These are phyloP conservation scores for Oophaga sylvatica DNA, from an alignment of 2,797 vertebrate genomes.

Conservation along the genomic window DNA sequence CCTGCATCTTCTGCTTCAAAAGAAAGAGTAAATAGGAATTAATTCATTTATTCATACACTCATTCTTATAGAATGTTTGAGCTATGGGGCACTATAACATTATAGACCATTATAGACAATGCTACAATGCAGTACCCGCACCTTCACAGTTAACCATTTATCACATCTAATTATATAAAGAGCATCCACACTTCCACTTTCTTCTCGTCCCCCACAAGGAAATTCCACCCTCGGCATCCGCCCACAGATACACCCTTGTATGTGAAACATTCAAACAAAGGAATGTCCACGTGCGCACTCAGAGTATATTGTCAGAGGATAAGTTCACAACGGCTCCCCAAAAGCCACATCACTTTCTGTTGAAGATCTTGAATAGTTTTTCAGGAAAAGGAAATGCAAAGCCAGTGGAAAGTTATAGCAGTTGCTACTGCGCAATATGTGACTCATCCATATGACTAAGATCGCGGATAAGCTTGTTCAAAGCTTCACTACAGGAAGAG, in stretches of 20 bases:
- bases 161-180: background rate
- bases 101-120: no score
- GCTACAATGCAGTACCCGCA: background rate
- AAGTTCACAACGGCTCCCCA: conserved; percentile 35
- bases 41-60: no score
- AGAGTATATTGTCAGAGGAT: conserved; percentile 24
- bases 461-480: background rate
- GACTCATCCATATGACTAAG: conserved; percentile 54
- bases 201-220: conserved; percentile 36
- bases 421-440: conserved; percentile 31
- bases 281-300: conserved; percentile 10
- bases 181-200: background rate
- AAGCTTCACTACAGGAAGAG: background rate
- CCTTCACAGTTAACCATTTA: background rate
- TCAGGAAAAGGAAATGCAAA: conserved; percentile 52
- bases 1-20: no score
- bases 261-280: conserved; percentile 45
- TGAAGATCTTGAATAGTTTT: conserved; percentile 37
- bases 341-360: conserved; percentile 30
- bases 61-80: no score
- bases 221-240: conserved; percentile 51
- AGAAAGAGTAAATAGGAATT: no score
- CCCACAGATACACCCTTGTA: conserved; percentile 49
- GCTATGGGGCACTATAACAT: no score
- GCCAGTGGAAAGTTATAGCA: conserved; percentile 31